These are phyloP conservation scores for Drosophila micromelanica DNA, from an alignment of 1,140 invertebrate species.

Conservation along the genomic window DNA sequence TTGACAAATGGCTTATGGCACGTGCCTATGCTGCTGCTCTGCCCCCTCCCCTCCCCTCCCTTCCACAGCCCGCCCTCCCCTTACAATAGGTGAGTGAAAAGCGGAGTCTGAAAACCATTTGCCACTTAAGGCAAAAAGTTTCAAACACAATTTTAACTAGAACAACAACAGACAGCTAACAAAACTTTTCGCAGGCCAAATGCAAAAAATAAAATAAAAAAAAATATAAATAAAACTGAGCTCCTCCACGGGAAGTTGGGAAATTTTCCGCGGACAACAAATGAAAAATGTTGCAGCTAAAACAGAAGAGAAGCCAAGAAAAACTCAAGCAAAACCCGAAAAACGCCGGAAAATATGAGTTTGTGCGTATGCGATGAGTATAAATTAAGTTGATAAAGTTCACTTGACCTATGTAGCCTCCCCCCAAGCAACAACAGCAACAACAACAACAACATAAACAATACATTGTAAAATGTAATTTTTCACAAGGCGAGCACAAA, in stretches of 20 bases:
- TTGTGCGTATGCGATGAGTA: constrained; percentile 35
- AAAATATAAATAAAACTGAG: too few relatives aligned
- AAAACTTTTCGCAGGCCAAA: constrained; percentile 57
- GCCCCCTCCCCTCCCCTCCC: not conserved
- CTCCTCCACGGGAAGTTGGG: not conserved
- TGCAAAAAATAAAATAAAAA: constrained; percentile 10
- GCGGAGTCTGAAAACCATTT: constrained; percentile 57
- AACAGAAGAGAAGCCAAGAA: constrained; percentile 19
- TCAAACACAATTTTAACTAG: constrained; percentile 71
- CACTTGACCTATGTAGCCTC: constrained; percentile 29
- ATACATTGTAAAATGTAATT: constrained; percentile 35
- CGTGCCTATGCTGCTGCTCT: constrained; percentile 48
- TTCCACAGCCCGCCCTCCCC: not conserved
- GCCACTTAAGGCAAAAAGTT: constrained; percentile 69
- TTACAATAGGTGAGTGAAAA: constrained; percentile 34
- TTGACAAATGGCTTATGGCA: constrained; percentile 78
- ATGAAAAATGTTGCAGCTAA: constrained; percentile 45
- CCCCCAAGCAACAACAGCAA: constrained; percentile 1
- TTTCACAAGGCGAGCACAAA: constrained; percentile 34
- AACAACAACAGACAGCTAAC: constrained; percentile 24
- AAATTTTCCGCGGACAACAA: constrained; percentile 14
- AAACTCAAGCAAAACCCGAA: not conserved
- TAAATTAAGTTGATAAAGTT: constrained; percentile 72
- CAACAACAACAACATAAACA: constrained; percentile 15
- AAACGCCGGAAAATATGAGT: constrained; percentile 51